phyloP scores from a whole-genome alignment of 2,888 invertebrate genomes.

The Heliothis peltigera region DNA sequence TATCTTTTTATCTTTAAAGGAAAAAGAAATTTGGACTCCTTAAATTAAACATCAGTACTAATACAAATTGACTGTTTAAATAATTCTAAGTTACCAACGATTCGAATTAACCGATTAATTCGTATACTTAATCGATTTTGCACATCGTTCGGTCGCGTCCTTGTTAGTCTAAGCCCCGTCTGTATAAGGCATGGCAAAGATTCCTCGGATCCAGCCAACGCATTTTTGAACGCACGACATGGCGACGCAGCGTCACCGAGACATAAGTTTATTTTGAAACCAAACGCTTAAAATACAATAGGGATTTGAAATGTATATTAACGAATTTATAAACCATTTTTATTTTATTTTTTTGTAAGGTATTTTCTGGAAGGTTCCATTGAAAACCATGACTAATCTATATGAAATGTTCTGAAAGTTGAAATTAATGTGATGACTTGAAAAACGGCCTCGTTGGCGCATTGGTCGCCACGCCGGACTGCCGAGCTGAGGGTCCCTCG shows the following conservation, averaged over 20 bases:
- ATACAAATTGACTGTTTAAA: slow-evolving; percentile 29
- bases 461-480: no score
- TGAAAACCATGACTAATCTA: slow-evolving; percentile 22
- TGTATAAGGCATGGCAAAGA: slow-evolving; percentile 71
- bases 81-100: slow-evolving; percentile 43
- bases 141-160: slow-evolving; percentile 58
- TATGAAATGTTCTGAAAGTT: slow-evolving; percentile 19
- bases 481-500: no score
- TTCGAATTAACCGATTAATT: slow-evolving; percentile 62
- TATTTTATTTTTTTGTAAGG: slow-evolving; percentile 31
- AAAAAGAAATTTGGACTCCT: neutral
- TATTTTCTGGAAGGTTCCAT: slow-evolving; percentile 32
- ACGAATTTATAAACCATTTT: slow-evolving; percentile 47
- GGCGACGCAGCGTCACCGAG: slow-evolving; percentile 48
- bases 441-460: no score
- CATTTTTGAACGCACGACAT: slow-evolving; percentile 56
- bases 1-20: no score
- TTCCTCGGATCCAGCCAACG: slow-evolving; percentile 65
- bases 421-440: no score
- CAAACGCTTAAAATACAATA: slow-evolving; percentile 72
- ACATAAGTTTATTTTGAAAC: slow-evolving; percentile 60
- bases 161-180: slow-evolving; percentile 63
- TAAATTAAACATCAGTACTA: slow-evolving; percentile 15
- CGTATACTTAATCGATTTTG: slow-evolving; percentile 64
- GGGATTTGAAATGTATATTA: slow-evolving; percentile 57